Conservation (phyloP, 1,140 invertebrate species). For the Ceratina japonica region DNA sequence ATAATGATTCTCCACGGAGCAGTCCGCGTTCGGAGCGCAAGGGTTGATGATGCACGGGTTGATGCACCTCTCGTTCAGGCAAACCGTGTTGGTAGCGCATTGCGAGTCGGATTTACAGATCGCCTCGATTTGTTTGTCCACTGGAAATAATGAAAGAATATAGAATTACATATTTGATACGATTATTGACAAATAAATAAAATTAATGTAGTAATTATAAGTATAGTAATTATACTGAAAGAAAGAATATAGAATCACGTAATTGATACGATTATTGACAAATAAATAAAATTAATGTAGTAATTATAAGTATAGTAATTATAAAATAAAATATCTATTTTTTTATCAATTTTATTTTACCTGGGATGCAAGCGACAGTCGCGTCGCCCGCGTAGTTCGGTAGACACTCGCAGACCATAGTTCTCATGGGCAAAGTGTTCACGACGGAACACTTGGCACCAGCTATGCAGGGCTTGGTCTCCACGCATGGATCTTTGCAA, state of each 20-base stretch:
- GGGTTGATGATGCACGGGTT: constrained; percentile 89
- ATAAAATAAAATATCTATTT: too few relatives aligned
- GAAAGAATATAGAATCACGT: too few relatives aligned
- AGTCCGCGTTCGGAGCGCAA: constrained; percentile 90
- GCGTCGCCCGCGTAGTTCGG: constrained; percentile 91
- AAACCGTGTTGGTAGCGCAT: constrained; percentile 85
- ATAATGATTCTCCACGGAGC: constrained; percentile 86
- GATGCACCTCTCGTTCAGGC: constrained; percentile 86
- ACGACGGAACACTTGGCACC: constrained; percentile 90
- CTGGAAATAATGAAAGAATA: constrained; percentile 49
- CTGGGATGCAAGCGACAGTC: constrained; percentile 88
- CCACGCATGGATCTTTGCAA: constrained; percentile 90
- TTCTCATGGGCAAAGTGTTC: constrained; percentile 90
- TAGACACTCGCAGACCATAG: constrained; percentile 92
- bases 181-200: too few relatives aligned
- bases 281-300: too few relatives aligned
- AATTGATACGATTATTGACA: too few relatives aligned
- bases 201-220: too few relatives aligned
- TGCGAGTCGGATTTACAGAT: constrained; percentile 86
- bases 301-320: too few relatives aligned
- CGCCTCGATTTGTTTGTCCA: constrained; percentile 76
- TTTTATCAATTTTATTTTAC: constrained; percentile 81
- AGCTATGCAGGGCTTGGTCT: constrained; percentile 88
- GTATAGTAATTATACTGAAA: too few relatives aligned
- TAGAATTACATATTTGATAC: neutral